Base-by-base conservation (phyloP, 1,140 invertebrate species). In the Calosoma granatense region DNA sequence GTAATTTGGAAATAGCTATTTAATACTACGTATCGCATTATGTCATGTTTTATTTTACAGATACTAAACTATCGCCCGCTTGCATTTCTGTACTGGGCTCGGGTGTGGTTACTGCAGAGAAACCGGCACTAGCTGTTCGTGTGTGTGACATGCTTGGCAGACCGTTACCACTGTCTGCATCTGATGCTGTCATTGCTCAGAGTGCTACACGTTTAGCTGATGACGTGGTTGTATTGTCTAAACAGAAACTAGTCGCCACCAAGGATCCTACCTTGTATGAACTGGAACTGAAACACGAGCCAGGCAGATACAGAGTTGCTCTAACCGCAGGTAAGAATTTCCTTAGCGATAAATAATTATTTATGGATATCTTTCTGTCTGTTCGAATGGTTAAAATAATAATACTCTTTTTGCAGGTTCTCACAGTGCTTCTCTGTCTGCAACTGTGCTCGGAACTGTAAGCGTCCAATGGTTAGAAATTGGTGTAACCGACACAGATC, bases 401-500 rank as follows among this genome's bases (percentile, higher is more conserved):
- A 47, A 12, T 2, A 82, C 82, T 0, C 66, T 97, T 6, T 86
- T 78, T 65, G 87, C 85, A n/a, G 81, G 80, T 60, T 64, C 75
- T 19, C 81, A 93, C 63, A 78, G 76, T 0, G 80, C 83, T 12
- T 78, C 76, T 56, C 71, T 94, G 51, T 80, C 80, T 22, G 76
- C 90, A 3, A 86, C 88, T 63, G 82, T 90, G 22, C 73, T 90
- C 12, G 83, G 84, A 4, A 79, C 84, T 56, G 80, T 94, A 2
- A 76, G 79, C 56, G 76, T 96, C 0, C 82, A 89, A 62, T 82
- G 79, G 60, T 77, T 93, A 22, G 91, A 96, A 69, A 79, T 97
- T 59, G 92, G 92, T n/a, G 82, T 93, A 21, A 86, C 84, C 15
- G 93, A 97, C 72, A 84, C 88, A 3, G 94, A 97, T 76, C 88